Evolutionary conservation across 1,140 invertebrate species (phyloP).

Genomic region (Aphaenogaster rudis): DNA sequence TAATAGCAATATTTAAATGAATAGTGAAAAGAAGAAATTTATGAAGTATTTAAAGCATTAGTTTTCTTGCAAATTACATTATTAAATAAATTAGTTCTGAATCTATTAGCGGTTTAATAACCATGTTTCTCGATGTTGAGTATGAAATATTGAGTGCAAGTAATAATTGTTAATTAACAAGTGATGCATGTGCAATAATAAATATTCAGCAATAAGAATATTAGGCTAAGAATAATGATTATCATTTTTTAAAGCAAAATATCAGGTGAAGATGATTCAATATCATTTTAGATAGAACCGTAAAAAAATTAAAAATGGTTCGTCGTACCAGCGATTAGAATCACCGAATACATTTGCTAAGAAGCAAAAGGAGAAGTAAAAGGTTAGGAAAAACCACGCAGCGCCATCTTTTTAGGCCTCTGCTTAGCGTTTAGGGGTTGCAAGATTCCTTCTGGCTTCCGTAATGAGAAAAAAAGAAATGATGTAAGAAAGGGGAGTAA

Average conservation of each 20-base stretch:
- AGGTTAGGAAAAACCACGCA: constrained; percentile 25
- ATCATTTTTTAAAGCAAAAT: constrained; percentile 1
- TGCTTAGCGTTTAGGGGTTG: constrained; percentile 23
- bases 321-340: neutral
- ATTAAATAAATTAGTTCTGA: neutral
- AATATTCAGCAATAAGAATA: neutral
- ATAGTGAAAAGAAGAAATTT: neutral
- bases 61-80: neutral
- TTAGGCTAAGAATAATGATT: neutral
- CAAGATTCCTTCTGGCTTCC: neutral
- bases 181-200: neutral
- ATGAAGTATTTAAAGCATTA: neutral
- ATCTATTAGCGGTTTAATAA: neutral
- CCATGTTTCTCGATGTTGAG: neutral
- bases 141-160: neutral
- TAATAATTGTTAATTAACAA: neutral
- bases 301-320: neutral
- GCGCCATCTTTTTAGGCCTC: constrained; percentile 51
- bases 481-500: constrained; percentile 17
- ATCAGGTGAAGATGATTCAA: neutral
- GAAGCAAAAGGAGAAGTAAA: neutral
- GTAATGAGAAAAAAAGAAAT: constrained; percentile 39
- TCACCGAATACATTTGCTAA: constrained; percentile 6
- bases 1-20: neutral
- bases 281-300: no score